A percentile compares a stretch with the other conserved stretches of the same genome.
Conservation (phyloP, 1,140 invertebrate genomes). For the Intoshia linei region DNA sequence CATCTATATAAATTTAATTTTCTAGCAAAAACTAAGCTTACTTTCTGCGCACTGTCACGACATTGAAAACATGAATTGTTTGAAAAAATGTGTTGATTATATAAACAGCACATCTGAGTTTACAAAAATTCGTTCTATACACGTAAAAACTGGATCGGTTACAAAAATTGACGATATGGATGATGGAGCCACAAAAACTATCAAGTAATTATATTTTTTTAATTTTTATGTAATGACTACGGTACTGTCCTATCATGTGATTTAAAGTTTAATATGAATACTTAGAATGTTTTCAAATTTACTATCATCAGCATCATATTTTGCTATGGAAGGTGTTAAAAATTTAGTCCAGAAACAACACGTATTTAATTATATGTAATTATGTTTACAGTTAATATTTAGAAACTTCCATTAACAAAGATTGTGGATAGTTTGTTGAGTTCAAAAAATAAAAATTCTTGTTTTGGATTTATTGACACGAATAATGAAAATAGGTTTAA, state of each 20-base stretch:
- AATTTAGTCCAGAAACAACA: constrained; percentile 90
- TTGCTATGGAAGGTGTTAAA: constrained; percentile 97
- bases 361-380: constrained; percentile 27
- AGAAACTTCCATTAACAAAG: constrained; percentile 57
- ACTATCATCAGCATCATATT: constrained; percentile 70
- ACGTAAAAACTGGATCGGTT: too few species aligned
- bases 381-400: constrained; percentile 6
- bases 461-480: too few species aligned
- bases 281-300: constrained; percentile 79
- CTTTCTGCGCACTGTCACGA: neutral
- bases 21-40: neutral
- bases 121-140: too few species aligned
- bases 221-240: too few species aligned
- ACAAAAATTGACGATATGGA: too few species aligned
- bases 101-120: too few species aligned
- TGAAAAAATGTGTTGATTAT: too few species aligned
- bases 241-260: too few species aligned
- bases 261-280: constrained; percentile 5
- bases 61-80: neutral
- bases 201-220: constrained; percentile 20
- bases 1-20: too few species aligned
- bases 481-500: too few species aligned
- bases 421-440: constrained; percentile 62
- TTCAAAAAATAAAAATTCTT: too few species aligned
- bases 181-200: constrained; percentile 73